Evolutionary conservation across 2,888 invertebrate genomes (phyloP).

Genomic region (Hanleya hanleyi): DNA sequence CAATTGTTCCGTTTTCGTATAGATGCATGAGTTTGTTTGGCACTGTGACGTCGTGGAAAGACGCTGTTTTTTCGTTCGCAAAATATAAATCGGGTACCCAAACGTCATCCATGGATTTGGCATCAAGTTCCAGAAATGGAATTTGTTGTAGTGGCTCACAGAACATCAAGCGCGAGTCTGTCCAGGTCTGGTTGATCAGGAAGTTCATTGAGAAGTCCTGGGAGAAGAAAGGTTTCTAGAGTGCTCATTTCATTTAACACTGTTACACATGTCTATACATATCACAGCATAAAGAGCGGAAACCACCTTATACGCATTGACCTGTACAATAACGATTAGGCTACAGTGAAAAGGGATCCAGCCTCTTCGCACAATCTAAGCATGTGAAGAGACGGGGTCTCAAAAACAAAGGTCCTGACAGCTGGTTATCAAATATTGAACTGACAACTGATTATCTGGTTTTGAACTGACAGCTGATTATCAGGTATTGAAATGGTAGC

Average conservation of each 20-base stretch:
- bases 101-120: conserved; percentile 53
- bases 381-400: no score
- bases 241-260: neutral
- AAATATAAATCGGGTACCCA: conserved; percentile 68
- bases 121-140: conserved; percentile 51
- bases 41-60: conserved; percentile 63
- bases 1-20: conserved; percentile 61
- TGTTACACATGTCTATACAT: neutral
- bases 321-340: no score
- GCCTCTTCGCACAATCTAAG: no score
- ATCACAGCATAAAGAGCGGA: neutral
- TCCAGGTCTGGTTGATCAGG: conserved; percentile 55
- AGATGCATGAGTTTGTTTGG: conserved; percentile 67
- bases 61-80: conserved; percentile 64
- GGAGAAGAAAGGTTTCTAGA: neutral
- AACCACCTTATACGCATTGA: neutral
- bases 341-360: no score
- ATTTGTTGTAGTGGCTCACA: conserved; percentile 8
- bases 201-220: conserved; percentile 58
- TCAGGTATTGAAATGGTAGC: no score
- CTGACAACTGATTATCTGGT: no score
- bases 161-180: conserved; percentile 49
- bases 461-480: no score
- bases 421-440: no score
- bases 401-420: no score